Evolutionary conservation across 2,797 vertebrate genomes (phyloP).

Genomic region (Passerculus sandwichensis): DNA sequence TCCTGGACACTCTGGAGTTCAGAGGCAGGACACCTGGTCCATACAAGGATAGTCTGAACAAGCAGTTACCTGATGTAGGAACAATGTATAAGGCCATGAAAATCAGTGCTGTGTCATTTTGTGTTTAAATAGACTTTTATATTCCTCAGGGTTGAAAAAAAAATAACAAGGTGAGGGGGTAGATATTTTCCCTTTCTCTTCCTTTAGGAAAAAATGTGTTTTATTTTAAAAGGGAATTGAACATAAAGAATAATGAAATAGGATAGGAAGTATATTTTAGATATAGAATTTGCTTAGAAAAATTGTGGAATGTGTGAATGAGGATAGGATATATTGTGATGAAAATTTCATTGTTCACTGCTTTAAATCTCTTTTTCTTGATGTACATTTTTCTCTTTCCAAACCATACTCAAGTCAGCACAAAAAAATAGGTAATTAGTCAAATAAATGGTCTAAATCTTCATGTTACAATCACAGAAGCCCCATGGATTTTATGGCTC

Average conservation of each 20-base stretch:
- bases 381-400: neutral
- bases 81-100: neutral
- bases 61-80: neutral
- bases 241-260: neutral
- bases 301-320: neutral
- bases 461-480: neutral
- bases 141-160: neutral
- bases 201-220: neutral
- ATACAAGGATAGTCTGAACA: neutral
- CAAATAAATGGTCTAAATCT: neutral
- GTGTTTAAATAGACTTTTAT: neutral
- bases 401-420: neutral
- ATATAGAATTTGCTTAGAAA: neutral
- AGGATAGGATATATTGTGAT: neutral
- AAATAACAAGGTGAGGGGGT: rapidly evolving
- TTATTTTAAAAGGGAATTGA: neutral
- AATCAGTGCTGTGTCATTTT: neutral
- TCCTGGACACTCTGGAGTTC: neutral
- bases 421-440: neutral
- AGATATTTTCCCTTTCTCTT: rapidly evolving
- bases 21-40: neutral
- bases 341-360: neutral
- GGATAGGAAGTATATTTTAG: neutral
- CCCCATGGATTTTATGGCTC: neutral
- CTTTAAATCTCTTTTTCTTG: neutral